These are phyloP conservation scores for Catharus ustulatus DNA, from an alignment of 2,797 vertebrate species.

Conservation along the genomic window DNA sequence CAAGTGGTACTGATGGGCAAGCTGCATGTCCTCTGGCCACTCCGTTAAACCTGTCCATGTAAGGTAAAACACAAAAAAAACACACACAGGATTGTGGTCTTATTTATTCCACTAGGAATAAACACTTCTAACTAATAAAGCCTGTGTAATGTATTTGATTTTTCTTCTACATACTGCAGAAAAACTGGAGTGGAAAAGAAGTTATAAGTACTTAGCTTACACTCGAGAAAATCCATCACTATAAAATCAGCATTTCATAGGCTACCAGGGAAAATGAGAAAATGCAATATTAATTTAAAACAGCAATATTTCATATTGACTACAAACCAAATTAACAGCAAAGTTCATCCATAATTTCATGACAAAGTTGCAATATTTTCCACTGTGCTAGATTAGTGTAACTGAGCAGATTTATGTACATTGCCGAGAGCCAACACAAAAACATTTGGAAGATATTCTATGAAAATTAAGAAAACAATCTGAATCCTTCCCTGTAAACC, in stretches of 20 bases:
- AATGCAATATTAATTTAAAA: constrained; percentile 6
- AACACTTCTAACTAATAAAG: background rate
- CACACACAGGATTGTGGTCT: background rate
- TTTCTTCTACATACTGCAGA: background rate
- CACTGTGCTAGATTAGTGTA: background rate
- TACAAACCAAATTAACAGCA: background rate
- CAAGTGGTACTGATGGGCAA: background rate
- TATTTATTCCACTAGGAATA: background rate
- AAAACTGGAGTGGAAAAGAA: background rate
- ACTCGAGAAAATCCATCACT: background rate
- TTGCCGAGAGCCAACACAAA: background rate
- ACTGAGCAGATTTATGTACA: constrained; percentile 36
- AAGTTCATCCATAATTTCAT: constrained; percentile 25
- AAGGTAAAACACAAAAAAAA: background rate
- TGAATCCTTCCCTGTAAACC: background rate
- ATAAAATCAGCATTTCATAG: background rate
- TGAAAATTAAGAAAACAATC: constrained; percentile 24
- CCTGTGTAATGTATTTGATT: background rate
- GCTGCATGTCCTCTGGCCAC: background rate
- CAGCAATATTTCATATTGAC: background rate
- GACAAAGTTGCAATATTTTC: background rate
- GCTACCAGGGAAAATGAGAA: background rate
- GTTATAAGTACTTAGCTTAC: background rate
- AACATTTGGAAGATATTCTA: constrained; percentile 29
- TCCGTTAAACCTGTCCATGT: background rate